Evolutionary conservation across 2,797 vertebrate genomes (phyloP).

Genomic region (Siniperca scherzeri): DNA sequence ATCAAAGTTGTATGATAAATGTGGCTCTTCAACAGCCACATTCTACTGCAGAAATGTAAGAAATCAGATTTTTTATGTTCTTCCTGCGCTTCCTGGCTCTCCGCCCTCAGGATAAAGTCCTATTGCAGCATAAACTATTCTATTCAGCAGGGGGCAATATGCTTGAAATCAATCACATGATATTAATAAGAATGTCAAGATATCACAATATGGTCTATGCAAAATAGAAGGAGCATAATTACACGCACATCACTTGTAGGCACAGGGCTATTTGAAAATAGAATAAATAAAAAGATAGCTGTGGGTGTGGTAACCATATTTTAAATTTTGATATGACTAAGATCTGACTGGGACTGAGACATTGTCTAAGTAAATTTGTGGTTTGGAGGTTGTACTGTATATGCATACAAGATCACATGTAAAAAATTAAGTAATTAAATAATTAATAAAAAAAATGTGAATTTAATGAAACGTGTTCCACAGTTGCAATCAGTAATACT

Average conservation of each 20-base stretch:
- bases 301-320: background rate
- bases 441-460: background rate
- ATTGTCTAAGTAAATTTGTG: background rate
- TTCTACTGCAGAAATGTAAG: background rate
- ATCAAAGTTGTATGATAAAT: background rate
- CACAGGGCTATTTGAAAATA: background rate
- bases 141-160: background rate
- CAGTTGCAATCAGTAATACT: background rate
- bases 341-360: background rate
- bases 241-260: background rate
- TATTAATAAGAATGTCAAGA: background rate
- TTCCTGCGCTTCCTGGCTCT: background rate
- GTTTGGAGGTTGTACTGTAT: no score
- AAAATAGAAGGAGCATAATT: background rate
- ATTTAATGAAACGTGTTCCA: constrained; percentile 10
- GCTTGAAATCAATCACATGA: constrained; percentile 15
- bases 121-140: constrained; percentile 23
- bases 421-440: background rate
- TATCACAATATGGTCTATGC: constrained; percentile 1
- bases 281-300: background rate
- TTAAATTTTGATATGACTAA: background rate
- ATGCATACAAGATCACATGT: background rate
- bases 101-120: constrained; percentile 5
- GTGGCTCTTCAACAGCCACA: background rate
- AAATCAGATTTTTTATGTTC: constrained; percentile 1